Evolutionary conservation across 2,888 invertebrate genomes (phyloP), one percentile per base, ranked within the genome.

Genomic region (Marasmarcha lunaedactyla): DNA sequence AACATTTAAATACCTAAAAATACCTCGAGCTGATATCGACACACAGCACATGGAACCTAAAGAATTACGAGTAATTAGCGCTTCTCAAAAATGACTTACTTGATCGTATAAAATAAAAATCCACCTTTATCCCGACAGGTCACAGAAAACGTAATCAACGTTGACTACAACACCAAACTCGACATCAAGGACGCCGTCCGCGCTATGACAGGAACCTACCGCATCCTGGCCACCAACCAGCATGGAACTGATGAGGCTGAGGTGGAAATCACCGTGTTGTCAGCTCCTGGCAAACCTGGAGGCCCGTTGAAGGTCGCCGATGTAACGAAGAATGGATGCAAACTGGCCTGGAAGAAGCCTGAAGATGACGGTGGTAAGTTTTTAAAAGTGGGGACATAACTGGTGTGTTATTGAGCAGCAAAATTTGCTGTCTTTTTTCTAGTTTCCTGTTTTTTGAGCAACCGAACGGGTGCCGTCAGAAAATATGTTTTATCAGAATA

Each of bases 241-340:
- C 94, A 95, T 58, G 98, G 98, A 26, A 87, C 89, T 44, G 97
- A 98, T 64, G 93, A 95, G 54, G 97, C 96, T 0, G 94, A 95
- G 15, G 94, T 98, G 7, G 97, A 97, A 76, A 89, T 98, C 39
- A 95, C 95, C 1, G 91, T 98, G n/a, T 62, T 87, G 33, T 85
- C 92, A 33, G 89, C 93, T 5, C 97, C 97, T 2, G 87, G 90
- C 45, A 93, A 90, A 58, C 97, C 97, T 1, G 91, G 90, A 47
- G 97, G 97, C 7, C 97, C 97, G 1, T 85, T 97, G 5, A 91
- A 94, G 72, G 94, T 95, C 9, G 79, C 89, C 0, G 94, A 97
- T 56, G 91, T 97, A 14, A 94, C 94, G 27, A 95, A 95, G 70
- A 90, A 91, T 51, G 91, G 94, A 39, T 94, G 94, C 70, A 95